Percentiles rank a stretch among this genome's conserved stretches.
Evolutionary conservation across 2,797 vertebrate genomes (phyloP).

Genomic region (Sandelia bainsii): DNA sequence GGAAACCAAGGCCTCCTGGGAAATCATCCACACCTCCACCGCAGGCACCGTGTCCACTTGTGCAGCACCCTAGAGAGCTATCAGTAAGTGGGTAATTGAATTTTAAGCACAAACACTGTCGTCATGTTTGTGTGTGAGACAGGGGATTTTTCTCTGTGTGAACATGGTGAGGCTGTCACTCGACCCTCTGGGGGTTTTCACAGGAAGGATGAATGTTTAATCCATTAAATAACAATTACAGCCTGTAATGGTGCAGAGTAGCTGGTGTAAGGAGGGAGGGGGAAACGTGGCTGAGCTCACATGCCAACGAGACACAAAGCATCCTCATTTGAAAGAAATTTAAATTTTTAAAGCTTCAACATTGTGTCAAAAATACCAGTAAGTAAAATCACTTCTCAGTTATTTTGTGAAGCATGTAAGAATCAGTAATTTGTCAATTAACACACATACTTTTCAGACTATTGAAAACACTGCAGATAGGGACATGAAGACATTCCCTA

Average conservation of each 20-base stretch:
- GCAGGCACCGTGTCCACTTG: conserved; percentile 92
- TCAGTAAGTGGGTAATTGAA: conserved; percentile 99
- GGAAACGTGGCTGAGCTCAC: conserved; percentile 40
- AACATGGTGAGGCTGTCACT: conserved; percentile 82
- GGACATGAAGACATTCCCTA: no score
- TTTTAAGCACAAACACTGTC: conserved; percentile 95
- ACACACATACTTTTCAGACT: no score
- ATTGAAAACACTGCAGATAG: no score
- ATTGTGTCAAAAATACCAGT: no score
- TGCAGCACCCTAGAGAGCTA: conserved; percentile 95
- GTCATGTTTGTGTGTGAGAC: conserved; percentile 51
- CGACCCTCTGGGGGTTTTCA: conserved; percentile 84
- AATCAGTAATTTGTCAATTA: no score
- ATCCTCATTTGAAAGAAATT: conserved; percentile 1
- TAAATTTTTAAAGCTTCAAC: no score
- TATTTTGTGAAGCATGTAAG: no score
- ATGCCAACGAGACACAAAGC: conserved; percentile 39
- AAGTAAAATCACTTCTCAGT: no score
- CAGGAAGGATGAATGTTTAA: conserved; percentile 95
- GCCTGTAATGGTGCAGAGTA: conserved; percentile 76
- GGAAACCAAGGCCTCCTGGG: conserved; percentile 90
- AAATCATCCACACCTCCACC: conserved; percentile 90
- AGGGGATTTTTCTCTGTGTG: conserved; percentile 84
- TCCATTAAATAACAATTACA: conserved; percentile 97
- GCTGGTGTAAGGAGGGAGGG: conserved; percentile 40